A percentile compares a stretch with the other conserved stretches of the same genome.
These are phyloP conservation scores for Rutpela maculata DNA, from an alignment of 2,888 invertebrate genomes.

Conservation along the genomic window DNA sequence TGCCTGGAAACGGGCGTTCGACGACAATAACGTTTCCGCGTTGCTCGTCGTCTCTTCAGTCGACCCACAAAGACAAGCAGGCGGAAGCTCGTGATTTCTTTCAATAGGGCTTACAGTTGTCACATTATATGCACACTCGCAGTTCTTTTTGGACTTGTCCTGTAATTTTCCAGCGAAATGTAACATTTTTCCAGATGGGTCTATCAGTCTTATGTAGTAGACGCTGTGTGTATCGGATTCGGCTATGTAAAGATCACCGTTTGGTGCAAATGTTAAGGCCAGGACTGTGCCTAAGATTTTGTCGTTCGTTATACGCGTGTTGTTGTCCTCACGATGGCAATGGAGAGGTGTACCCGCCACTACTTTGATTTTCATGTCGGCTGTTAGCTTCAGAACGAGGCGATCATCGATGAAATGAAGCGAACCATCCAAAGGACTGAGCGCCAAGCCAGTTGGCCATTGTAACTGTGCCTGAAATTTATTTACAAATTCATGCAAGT, in stretches of 20 bases:
- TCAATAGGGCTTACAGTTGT: slow-evolving; percentile 75
- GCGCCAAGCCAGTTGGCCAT: slow-evolving; percentile 97
- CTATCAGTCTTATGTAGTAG: slow-evolving; percentile 89
- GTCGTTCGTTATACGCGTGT: slow-evolving; percentile 62
- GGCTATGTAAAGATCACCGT: slow-evolving; percentile 93
- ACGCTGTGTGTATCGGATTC: slow-evolving; percentile 93
- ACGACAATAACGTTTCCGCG: slow-evolving; percentile 90
- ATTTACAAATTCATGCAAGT: not conserved
- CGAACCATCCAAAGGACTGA: slow-evolving; percentile 95
- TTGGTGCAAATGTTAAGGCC: slow-evolving; percentile 92
- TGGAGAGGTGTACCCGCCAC: slow-evolving; percentile 96
- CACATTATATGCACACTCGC: slow-evolving; percentile 78
- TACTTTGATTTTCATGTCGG: slow-evolving; percentile 93
- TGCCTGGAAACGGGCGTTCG: slow-evolving; percentile 92
- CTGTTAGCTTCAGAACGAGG: slow-evolving; percentile 92
- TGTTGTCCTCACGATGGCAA: slow-evolving; percentile 79
- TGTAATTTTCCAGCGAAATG: slow-evolving; percentile 94
- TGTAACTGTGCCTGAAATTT: slow-evolving; percentile 86
- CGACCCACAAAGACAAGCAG: slow-evolving; percentile 68
- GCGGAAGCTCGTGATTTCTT: slow-evolving; percentile 65
- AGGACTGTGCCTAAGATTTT: slow-evolving; percentile 85
- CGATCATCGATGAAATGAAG: slow-evolving; percentile 97
- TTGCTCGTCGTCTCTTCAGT: slow-evolving; percentile 82
- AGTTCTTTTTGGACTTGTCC: slow-evolving; percentile 75
- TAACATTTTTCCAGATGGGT: slow-evolving; percentile 85